These are phyloP conservation scores for Pseudomyrmex pallidus DNA, from an alignment of 1,140 invertebrate genomes.

Conservation along the genomic window DNA sequence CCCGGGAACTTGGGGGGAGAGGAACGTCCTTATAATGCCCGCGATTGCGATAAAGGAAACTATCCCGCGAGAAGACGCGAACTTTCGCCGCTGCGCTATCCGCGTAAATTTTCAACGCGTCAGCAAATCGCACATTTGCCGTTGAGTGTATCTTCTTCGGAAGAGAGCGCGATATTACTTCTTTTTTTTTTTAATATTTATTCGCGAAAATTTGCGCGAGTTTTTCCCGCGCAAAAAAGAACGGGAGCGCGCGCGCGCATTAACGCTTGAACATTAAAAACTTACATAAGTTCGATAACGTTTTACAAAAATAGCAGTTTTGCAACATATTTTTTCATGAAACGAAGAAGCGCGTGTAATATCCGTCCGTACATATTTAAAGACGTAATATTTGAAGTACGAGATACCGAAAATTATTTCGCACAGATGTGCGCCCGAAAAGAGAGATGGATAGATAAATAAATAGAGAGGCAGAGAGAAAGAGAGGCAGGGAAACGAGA, in stretches of 20 bases:
- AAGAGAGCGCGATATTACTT: neutral
- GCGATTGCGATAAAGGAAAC: neutral
- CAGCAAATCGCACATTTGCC: neutral
- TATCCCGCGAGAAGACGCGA: neutral
- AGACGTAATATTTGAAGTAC: constrained; percentile 18
- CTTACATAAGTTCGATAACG: neutral
- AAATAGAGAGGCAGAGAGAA: neutral
- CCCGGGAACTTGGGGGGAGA: too few species aligned
- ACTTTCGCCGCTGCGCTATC: neutral
- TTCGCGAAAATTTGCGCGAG: too few species aligned
- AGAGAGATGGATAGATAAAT: neutral
- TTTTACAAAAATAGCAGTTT: neutral
- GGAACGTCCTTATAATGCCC: constrained; percentile 1
- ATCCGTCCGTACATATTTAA: neutral
- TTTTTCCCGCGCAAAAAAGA: too few species aligned
- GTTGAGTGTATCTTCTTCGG: constrained; percentile 1
- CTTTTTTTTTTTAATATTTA: too few species aligned
- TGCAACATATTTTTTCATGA: neutral
- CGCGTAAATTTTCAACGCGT: constrained; percentile 11
- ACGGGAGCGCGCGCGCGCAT: too few species aligned
- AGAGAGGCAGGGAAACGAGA: neutral
- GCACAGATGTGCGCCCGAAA: neutral
- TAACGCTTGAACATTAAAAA: neutral
- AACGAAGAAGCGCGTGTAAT: neutral
- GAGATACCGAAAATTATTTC: neutral